Evolutionary conservation across 1,140 invertebrate genomes (phyloP).

Genomic region (Drosophila trapezifrons): DNA sequence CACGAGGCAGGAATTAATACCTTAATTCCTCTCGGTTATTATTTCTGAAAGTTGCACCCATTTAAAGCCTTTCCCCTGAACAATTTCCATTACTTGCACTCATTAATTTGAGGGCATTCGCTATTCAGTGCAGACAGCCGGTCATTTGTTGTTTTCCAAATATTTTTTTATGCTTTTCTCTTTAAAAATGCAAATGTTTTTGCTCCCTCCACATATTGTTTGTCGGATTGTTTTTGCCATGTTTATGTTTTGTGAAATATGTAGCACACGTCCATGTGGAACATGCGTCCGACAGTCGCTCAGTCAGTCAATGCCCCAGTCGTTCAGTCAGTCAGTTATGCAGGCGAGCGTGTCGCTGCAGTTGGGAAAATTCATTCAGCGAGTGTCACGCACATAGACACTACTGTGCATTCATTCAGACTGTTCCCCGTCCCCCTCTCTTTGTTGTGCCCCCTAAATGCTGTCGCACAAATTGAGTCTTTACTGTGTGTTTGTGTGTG

Average conservation of each 20-base stretch:
- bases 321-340: constrained; percentile 27
- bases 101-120: constrained; percentile 42
- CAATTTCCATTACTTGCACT: constrained; percentile 2
- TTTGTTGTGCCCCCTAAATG: constrained; percentile 28
- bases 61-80: not conserved
- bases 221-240: constrained; percentile 41
- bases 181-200: constrained; percentile 59
- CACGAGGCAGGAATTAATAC: not conserved
- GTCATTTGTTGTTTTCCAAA: constrained; percentile 23
- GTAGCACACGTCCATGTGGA: constrained; percentile 60
- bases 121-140: constrained; percentile 15
- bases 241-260: constrained; percentile 46
- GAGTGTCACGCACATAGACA: constrained; percentile 39
- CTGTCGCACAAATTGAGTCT: constrained; percentile 61
- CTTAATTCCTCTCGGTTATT: not conserved
- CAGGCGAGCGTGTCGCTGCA: constrained; percentile 47
- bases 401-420: constrained; percentile 12
- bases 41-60: not conserved
- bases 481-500: constrained; percentile 44
- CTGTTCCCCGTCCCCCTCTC: constrained; percentile 20
- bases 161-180: constrained; percentile 51
- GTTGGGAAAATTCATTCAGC: constrained; percentile 45
- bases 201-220: constrained; percentile 24
- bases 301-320: constrained; percentile 20
- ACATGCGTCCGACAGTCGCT: constrained; percentile 15